phyloP scores from a whole-genome alignment of 2,888 invertebrate species.

The Leucophenga maculata region DNA sequence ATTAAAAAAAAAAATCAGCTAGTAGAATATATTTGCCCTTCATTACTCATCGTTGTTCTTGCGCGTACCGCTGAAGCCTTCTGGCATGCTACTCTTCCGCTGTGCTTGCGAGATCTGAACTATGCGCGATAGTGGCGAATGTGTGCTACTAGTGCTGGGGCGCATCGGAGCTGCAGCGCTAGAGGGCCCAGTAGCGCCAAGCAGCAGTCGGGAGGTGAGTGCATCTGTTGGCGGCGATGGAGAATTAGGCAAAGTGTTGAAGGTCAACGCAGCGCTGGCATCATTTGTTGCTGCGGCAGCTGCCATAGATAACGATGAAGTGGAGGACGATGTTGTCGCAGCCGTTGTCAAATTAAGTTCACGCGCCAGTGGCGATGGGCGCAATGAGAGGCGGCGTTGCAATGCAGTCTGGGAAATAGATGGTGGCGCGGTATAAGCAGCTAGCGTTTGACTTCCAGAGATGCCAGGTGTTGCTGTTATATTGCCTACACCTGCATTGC shows the following conservation, averaged over 20 bases:
- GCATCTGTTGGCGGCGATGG: slow-evolving; percentile 30
- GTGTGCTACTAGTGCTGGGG: slow-evolving; percentile 67
- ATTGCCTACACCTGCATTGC: slow-evolving; percentile 13
- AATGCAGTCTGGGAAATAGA: slow-evolving; percentile 59
- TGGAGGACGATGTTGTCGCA: not conserved
- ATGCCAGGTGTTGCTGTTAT: slow-evolving; percentile 9
- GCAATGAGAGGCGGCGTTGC: slow-evolving; percentile 68
- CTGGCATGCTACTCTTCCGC: slow-evolving; percentile 69
- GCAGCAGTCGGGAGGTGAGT: slow-evolving; percentile 51
- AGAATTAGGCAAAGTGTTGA: not conserved
- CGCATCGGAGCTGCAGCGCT: slow-evolving; percentile 36
- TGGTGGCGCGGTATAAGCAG: slow-evolving; percentile 34
- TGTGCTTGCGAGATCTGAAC: slow-evolving; percentile 71
- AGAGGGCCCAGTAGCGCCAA: not conserved
- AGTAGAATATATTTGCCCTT: not conserved
- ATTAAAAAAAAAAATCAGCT: too few species aligned
- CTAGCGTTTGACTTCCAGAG: not conserved
- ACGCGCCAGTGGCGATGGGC: slow-evolving; percentile 70
- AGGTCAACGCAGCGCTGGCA: slow-evolving; percentile 25
- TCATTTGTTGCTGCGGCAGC: slow-evolving; percentile 34
- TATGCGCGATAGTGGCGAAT: slow-evolving; percentile 70
- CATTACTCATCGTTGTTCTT: slow-evolving; percentile 9
- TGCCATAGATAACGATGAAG: slow-evolving; percentile 14
- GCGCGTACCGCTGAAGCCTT: slow-evolving; percentile 37
- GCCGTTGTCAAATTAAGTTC: slow-evolving; percentile 51